Evolutionary conservation across 1,140 invertebrate species (phyloP), one percentile per base, ranked within the genome.

Genomic region (Himalopsyche phryganea): DNA sequence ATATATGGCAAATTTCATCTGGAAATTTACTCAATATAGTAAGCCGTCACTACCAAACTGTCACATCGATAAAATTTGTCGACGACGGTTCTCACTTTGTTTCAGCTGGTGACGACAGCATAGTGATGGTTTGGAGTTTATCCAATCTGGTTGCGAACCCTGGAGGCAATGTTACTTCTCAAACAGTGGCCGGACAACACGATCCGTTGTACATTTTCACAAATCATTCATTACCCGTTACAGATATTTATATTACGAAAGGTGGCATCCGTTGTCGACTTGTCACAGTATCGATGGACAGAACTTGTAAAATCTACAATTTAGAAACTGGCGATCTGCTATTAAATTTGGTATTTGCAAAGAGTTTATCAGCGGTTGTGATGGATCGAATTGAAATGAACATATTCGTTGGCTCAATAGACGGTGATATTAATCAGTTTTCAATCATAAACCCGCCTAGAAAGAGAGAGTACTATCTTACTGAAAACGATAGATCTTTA

Each of bases 231-330:
- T 66, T 90, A 51, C 82, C 89, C 0, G 83, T 94, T 1, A 88
- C 83, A 18, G 90, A 92, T 73, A 67, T 95, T 65, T 80, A 78
- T 78, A 73, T 88, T 35, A 85, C 86, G 6, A 73, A 77, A 55
- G 80, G 73, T 0, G 85, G 86, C 2, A 70, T 81, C 14, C 79
- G 83, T 35, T 82, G 86, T 7, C 77, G 87, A 42, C 70, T 95
- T 46, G 84, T 82, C 44, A 87, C 92, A 0, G 84, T 86, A 4
- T 94, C 92, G 0, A 68, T 84, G 42, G 93, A 97, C 70, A 81
- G 86, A 66, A 91, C 89, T 13, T 87, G 87, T 64, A 90, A 89
- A 74, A 81, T 96, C 3, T 94, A 91, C 72, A 85, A 90, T 61
- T 67, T 94, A 7, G 65, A 74, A 6, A 78, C 76, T 38, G 91